These are phyloP conservation scores for Camelus dromedarius DNA, from an alignment of 2,113 vertebrate species.

Conservation along the genomic window DNA sequence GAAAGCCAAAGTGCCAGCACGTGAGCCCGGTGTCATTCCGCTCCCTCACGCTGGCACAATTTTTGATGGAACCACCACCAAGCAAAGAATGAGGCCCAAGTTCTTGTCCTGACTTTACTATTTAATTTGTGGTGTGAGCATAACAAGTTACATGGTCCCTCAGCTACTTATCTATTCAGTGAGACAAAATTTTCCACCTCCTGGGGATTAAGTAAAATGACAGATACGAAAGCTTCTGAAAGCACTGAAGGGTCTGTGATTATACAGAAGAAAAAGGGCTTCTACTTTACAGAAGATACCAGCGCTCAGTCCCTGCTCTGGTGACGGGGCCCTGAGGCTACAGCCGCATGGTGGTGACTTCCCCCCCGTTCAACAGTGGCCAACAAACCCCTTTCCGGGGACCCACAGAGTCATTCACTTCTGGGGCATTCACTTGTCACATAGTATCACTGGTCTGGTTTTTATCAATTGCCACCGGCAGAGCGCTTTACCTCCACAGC, in stretches of 20 bases:
- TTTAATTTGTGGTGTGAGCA: background rate
- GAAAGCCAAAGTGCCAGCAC: background rate
- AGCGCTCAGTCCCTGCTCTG: background rate
- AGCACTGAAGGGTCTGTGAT: background rate
- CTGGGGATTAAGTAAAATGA: background rate
- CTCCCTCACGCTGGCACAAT: background rate
- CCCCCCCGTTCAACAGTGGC: background rate
- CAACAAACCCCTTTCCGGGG: background rate
- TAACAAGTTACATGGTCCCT: background rate
- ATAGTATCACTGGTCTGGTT: background rate
- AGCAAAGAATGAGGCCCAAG: background rate
- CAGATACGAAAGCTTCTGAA: background rate
- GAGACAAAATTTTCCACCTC: background rate
- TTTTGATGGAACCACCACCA: background rate
- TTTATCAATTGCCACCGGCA: background rate
- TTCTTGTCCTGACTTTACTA: background rate
- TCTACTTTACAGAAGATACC: background rate
- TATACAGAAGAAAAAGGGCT: background rate
- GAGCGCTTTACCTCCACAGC: background rate
- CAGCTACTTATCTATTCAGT: background rate
- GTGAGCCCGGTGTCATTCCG: accelerated
- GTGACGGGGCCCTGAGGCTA: background rate
- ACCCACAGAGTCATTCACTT: background rate
- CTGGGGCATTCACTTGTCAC: background rate
- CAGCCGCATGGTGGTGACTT: background rate